Evolutionary conservation across 2,797 vertebrate genomes (phyloP), one percentile per base, ranked within the genome.

Genomic region (Chaetophractus vellerosus): DNA sequence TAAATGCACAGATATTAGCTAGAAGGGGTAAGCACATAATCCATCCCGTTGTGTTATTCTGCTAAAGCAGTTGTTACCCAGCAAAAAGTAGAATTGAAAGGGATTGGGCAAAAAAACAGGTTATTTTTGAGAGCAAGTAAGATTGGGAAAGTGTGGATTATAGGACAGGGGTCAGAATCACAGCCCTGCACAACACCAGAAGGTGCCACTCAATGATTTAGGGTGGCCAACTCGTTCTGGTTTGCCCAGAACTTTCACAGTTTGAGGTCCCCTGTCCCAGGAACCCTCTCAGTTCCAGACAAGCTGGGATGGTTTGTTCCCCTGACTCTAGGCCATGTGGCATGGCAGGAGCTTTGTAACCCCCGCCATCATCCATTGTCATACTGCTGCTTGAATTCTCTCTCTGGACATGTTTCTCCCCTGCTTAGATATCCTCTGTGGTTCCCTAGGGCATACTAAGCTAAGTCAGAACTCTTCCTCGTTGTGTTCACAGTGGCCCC

Each of bases 121-220:
- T 52, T 33, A 1, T 23, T 82, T 78, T 0, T 24, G 66, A 87
- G 55, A 75, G 64, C 26, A 36, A 63, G 33, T 31, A 28, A 57
- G 24, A 18, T 9, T 14, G 16, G 7, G 52, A 14, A 50, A 16
- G 15, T 2, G 3, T 15, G 63, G 15, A 28, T 64, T 26, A 33
- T 1, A 52, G 50, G 18, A 19, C 64, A 21, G 26, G 2, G 14
- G 19, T 71, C 21, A 21, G 72, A 19, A 10, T n/a, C 9, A 1
- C 64, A 4, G 18, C 2, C 4, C 0, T 11, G 18, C 9, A 16
- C 6, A 9, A 61, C 68, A 71, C 57, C 31, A 48, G 71, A 45
- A 38, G 85, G 28, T 1, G 0, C 21, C 11, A 0, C 64, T 69
- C 6, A 50, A 9, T 6, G 38, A 57, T 5, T 50, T 31, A 26